Percentiles rank a stretch among this genome's conserved stretches.
Conservation (phyloP, 1,140 invertebrate genomes). For the Lethrus apterus region DNA sequence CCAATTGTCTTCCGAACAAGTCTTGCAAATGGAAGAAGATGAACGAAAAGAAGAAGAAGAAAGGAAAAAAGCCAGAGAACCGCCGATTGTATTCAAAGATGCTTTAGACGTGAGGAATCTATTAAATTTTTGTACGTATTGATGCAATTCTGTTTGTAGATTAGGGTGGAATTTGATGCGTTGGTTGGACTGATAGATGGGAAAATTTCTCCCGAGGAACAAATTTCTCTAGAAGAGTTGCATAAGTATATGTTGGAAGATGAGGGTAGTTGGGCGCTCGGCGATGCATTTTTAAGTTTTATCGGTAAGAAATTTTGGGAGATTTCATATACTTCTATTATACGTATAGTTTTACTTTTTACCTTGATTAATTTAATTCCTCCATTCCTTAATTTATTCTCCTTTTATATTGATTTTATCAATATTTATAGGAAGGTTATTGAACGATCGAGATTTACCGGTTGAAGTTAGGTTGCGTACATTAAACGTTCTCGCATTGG, state of each 20-base stretch:
- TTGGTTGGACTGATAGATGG: constrained; percentile 54
- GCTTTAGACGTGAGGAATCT: constrained; percentile 56
- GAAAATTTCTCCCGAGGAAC: constrained; percentile 61
- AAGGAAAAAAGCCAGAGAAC: constrained; percentile 65
- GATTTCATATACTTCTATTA: no score
- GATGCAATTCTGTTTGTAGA: constrained; percentile 39
- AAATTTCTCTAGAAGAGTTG: constrained; percentile 67
- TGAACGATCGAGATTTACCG: constrained; percentile 54
- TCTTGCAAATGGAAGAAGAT: constrained; percentile 56
- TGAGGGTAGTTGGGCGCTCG: constrained; percentile 85
- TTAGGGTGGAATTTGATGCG: constrained; percentile 55
- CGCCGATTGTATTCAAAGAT: constrained; percentile 76
- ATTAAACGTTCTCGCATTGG: constrained; percentile 63
- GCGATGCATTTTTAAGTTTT: constrained; percentile 78
- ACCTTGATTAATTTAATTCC: background rate
- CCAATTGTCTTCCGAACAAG: constrained; percentile 44
- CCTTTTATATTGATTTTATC: background rate
- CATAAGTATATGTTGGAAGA: constrained; percentile 80
- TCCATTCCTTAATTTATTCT: no score
- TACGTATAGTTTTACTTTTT: no score
- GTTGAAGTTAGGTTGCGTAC: constrained; percentile 52
- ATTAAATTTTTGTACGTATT: background rate
- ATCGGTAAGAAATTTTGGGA: constrained; percentile 65
- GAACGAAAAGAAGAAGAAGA: constrained; percentile 60
- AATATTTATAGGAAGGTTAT: constrained; percentile 50